A percentile compares a stretch with the other conserved stretches of the same genome.
These are phyloP conservation scores for Eilema griseolum DNA, from an alignment of 2,888 invertebrate genomes.

Conservation along the genomic window DNA sequence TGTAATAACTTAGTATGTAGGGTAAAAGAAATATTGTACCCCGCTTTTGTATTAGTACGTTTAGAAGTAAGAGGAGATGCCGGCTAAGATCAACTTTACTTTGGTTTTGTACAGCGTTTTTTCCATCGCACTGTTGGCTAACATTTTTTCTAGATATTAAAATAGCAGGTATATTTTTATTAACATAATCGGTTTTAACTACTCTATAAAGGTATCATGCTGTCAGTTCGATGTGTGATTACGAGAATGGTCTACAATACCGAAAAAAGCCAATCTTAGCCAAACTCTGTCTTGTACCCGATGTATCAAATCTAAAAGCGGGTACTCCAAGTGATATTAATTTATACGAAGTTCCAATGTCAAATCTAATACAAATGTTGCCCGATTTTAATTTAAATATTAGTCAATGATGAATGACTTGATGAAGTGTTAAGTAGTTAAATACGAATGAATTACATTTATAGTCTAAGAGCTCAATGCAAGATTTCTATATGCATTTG, in stretches of 20 bases:
- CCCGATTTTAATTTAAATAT: background rate
- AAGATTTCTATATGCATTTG: too few relatives aligned
- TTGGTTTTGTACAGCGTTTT: background rate
- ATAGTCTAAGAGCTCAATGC: background rate
- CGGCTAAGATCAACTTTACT: background rate
- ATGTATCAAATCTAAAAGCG: background rate
- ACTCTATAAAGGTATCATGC: background rate
- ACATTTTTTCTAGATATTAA: background rate
- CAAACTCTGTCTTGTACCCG: background rate
- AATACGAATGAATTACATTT: background rate
- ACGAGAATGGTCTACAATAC: background rate
- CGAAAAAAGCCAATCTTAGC: background rate
- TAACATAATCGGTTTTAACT: background rate
- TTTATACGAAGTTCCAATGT: background rate
- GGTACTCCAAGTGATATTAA: background rate
- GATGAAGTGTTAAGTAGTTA: slow-evolving; percentile 1
- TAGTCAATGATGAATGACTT: slow-evolving; percentile 7
- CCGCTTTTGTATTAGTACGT: too few relatives aligned
- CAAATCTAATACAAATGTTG: background rate
- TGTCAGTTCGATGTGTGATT: background rate
- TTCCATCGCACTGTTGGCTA: background rate
- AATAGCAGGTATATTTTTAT: background rate
- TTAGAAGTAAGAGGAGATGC: background rate
- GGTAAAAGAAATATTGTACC: background rate
- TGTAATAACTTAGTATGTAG: too few relatives aligned